Base-by-base conservation (phyloP, 2,797 vertebrate species). In the Sylvia borin region DNA sequence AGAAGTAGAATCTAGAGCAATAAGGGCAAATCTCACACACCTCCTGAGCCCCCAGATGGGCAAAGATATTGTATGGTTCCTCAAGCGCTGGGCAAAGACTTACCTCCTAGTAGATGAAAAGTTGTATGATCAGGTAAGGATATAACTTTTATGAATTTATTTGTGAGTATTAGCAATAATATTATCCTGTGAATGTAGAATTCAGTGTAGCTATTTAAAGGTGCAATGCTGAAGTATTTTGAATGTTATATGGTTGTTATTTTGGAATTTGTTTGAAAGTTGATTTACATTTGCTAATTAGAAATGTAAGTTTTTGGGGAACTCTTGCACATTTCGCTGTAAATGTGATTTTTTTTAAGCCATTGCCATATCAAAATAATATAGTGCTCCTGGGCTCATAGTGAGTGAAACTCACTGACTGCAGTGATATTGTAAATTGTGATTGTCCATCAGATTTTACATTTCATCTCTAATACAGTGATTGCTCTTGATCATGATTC, bases 41-140 rank as follows among this genome's bases (percentile, higher is more conserved):
- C 98, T 99, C 79, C 98, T 99, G 91, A 99, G 99, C 95, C 99
- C 99, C 15, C 99, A 99, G 96, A 99, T 99, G 99, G 99, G 99
- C 43, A 99, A 99, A 95, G 99, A 99, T 97, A 99, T 99, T 57
- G 98, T 99, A 65, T 99, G 99, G 99, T 99, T 99, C 97, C 98
- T 99, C 76, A 98, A 99, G 87, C 99, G 99, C 7, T 99, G 99
- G 99, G 98, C 99, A 95, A 99, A 99, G 98, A 99, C 99, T 13
- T 99, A 99, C 73, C 98, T 99, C 85, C 98, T 99, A 85, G 98
- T 99, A 96, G 99, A 99, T 78, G 99, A 99, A 97, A 99, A 99
- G 93, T 98, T 99, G 16, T 99, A 99, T 53, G 98, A 99, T 96
- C 99, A 99, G 99, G 99, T 99, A 87, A 97, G 98, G 68, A 88